Evolutionary conservation across 2,888 invertebrate genomes (phyloP), one percentile per base, ranked within the genome.

Genomic region (Drosophila nr. perissopoda): DNA sequence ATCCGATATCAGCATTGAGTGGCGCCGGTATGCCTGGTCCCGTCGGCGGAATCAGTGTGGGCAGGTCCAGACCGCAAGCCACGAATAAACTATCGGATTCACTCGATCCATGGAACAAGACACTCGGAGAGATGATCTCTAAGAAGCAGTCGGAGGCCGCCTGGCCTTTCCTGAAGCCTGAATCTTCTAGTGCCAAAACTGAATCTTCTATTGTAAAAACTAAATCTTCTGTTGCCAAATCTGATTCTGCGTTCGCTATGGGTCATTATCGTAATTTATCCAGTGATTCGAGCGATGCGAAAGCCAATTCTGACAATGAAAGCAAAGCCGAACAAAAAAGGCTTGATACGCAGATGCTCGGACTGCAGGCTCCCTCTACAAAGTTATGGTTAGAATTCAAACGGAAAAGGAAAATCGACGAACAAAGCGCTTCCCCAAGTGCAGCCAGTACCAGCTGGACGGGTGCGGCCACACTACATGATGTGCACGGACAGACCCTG

Each of bases 111-210:
- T 98, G 98, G 93, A 97, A 97, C 94, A 98, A 98, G 94, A 98
- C 98, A 91, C 94, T 98, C 71, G 97, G 97, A 93, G 98, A 98
- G 93, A 94, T 98, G 34, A 98, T 98, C 93, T 97, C 97, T 61
- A 98, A 98, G 93, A 98, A 97, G 92, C 98, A 98, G 94, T 97
- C 97, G 91, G 97, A 97, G 90, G 99, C 99, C 93, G 99, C 99
- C 87, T 99, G 99, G 99, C 99, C 99, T 81, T 99, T 99, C 94
- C 98, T 99, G 93, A 98, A 99, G 94, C 99, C 99, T 45, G 99
- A 99, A 38, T 3, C 7, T 18, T 8, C 38, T 3, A 7, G 1
- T 38, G 1, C 2, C 31, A 10, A 31, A 31, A 0, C 31, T 31
- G 0, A 10, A 31, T 10, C 31, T 31, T 31, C 29, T 21, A 1